Evolutionary conservation across 2,113 vertebrate genomes (phyloP), one percentile per base, ranked within the genome.

Genomic region (Campylomormyrus numenius): DNA sequence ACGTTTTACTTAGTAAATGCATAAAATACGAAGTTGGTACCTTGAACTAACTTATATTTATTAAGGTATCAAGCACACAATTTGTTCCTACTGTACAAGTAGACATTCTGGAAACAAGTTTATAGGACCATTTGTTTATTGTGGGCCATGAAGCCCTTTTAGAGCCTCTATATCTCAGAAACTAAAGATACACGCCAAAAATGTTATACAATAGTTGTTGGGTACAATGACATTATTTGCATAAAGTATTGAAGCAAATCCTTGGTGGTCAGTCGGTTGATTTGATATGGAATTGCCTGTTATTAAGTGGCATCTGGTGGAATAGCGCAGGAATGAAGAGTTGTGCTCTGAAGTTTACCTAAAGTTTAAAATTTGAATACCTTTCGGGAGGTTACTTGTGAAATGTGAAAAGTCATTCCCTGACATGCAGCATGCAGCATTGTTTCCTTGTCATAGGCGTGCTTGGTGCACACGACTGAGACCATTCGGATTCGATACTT

Each of bases 401-500:
- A 56, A 56, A 21, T 48, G 13, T 39, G 35, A 27, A 46, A 39
- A 21, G 19, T 85, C 83, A 10, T 46, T 45, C 24, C 80, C 83
- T 48, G 45, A 85, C 45, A 24, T 42, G n/a, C 1, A 2, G 31
- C 62, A 7, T 77, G 39, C 62, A 15, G 5, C 39, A 49, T 50
- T 35, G 50, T 52, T 77, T 48, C 24, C n/a, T 19, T 0, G 84
- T 90, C n/a, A n/a, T 92, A 99, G 98, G 97, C 97, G 0, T 99
- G 97, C 90, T 90, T 99, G 90, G 98, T 99, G 87, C 98, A 97
- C 94, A 99, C 98, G 0, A 92, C 93, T 0, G 97, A 99, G 94
- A 99, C 98, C 0, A 95, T 97, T 1, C 94, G 97, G 0, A 90
- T 98, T 21, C 96, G 96, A 49, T 99, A 97, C 94, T 97, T 99